Evolutionary conservation across 2,888 invertebrate genomes (phyloP), one percentile per base, ranked within the genome.

Genomic region (Aphodius sticticus): DNA sequence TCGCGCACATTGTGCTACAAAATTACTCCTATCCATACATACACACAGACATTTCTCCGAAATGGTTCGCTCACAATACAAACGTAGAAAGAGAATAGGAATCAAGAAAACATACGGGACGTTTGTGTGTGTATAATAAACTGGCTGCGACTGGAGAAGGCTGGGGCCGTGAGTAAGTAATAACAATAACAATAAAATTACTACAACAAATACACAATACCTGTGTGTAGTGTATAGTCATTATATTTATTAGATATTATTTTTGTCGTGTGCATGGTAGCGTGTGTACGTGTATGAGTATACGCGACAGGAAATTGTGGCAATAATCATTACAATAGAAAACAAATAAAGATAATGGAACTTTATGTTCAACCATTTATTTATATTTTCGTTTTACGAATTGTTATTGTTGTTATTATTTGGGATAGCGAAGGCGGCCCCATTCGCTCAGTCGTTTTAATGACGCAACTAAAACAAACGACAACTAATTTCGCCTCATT

Each of bases 141-240:
- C 74, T 36, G 26, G n/a, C 35, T 16, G 74, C 1, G 74, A 74
- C n/a, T 16, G 35, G 9, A 35, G 36, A 35, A 37, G 35, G 35
- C 2, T 26, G 74, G 16, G 74, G 74, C 74, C 81, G 77, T 81
- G 82, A 81, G 82, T 82, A 83, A 82, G 83, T 82, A 84, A 84
- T 84, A 85, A 85, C 83, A 84, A 85, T 86, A 84, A 84, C 86
- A 84, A 84, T 85, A 84, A 83, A 83, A 83, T 83, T 82, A 86
- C 82, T 84, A 82, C 84, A 84, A 84, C 74, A 74, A 74, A 74
- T 74, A 37, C 74, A 85, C 84, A 84, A 82, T 82, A 53, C 53
- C 53, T 53, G 53, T 53, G 53, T 53, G 84, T 84, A 84, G 83
- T 83, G 84, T 83, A 84, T 84, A 84, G 84, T 77, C 77, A 81